Percentiles rank a stretch among this genome's conserved stretches.
These are phyloP conservation scores for Halictus quadricinctus DNA, from an alignment of 2,888 invertebrate genomes.

Conservation along the genomic window DNA sequence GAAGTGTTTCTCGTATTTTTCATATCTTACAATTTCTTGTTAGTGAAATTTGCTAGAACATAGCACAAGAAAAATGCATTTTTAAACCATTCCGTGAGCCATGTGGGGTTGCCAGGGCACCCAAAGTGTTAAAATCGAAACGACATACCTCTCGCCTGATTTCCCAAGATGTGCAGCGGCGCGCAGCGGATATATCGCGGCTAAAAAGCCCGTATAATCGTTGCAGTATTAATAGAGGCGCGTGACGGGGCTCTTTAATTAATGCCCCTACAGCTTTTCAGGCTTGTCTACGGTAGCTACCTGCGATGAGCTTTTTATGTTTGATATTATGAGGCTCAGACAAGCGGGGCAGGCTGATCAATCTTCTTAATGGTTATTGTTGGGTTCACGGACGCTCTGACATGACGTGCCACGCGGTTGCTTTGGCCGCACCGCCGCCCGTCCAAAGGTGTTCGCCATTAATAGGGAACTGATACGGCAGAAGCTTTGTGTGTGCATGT, in stretches of 20 bases:
- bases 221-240: conserved; percentile 43
- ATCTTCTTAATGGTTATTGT: conserved; percentile 62
- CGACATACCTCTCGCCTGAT: not conserved
- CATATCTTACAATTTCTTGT: too few relatives aligned
- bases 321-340: conserved; percentile 39
- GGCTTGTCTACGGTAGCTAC: conserved; percentile 50
- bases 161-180: not conserved
- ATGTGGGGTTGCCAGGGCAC: not conserved
- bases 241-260: conserved; percentile 47
- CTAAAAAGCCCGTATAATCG: conserved; percentile 32
- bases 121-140: not conserved
- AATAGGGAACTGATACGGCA: conserved; percentile 52
- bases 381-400: conserved; percentile 46
- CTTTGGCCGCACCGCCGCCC: conserved; percentile 29
- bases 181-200: not conserved
- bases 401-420: conserved; percentile 56
- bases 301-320: conserved; percentile 54
- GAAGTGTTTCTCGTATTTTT: too few relatives aligned
- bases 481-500: conserved; percentile 27
- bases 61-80: not conserved
- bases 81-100: not conserved
- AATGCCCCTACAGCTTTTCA: conserved; percentile 45
- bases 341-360: conserved; percentile 52
- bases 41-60: too few relatives aligned
- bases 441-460: conserved; percentile 52